Evolutionary conservation across 2,113 vertebrate species (phyloP), one percentile per base, ranked within the genome.

Genomic region (Oxyura jamaicensis): DNA sequence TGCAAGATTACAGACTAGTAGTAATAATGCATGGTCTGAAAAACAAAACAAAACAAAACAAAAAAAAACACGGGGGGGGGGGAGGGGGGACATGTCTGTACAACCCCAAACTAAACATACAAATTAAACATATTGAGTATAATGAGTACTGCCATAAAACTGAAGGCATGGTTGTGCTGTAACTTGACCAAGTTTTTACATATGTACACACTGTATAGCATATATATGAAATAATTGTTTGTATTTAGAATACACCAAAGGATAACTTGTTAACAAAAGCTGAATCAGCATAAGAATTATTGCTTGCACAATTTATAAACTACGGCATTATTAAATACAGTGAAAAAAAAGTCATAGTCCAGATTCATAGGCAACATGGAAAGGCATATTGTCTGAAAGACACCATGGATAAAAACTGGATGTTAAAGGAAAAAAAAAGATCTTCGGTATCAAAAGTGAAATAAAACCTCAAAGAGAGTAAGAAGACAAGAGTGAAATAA

Each of bases 351-450:
- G 77, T 68, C 26, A 14, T 77, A 69, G 77, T 72, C n/a, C 95
- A 96, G 90, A 97, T 84, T 96, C 60, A 63, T 26, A 63, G 36
- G 69, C 68, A 96, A 91, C 22, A 42, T 28, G 36, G 28, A 17
- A 67, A 96, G 95, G 65, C 44, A 19, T 41, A 17, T 87, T 90
- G 78, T 94, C 96, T 96, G 95, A 97, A 90, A 91, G 69, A 23
- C 83, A 90, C 89, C 44, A 33, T 12, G 9, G 28, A 62, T 29
- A 87, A 79, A 79, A 89, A 55, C 41, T 31, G 50, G 83, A 69
- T 33, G 71, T 81, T 71, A 81, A 82, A 44, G 60, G 50, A 65
- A 90, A 89, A 81, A 60, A 81, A 60, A 55, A 25, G 13, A 77
- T 53, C 55, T 65, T 44, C 28, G 50, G 68, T 29, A 23, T 4